phyloP scores from a whole-genome alignment of 2,113 vertebrate genomes.

The Neoarius graeffei region DNA sequence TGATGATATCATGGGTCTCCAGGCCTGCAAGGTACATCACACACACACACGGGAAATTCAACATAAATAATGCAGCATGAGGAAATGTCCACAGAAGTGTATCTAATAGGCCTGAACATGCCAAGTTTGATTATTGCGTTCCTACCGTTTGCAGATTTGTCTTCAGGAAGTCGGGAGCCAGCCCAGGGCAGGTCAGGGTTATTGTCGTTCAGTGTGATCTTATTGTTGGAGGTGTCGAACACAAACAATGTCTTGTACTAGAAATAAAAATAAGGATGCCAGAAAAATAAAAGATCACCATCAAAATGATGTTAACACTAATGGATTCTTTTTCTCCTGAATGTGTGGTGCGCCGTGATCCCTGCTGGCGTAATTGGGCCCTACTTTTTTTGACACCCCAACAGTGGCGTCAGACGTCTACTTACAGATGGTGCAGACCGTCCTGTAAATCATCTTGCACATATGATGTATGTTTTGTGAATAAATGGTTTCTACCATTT shows the following conservation, averaged over 20 bases:
- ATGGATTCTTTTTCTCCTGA: no score
- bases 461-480: no score
- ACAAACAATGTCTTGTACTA: slow-evolving; percentile 79
- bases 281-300: not conserved
- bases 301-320: no score
- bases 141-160: slow-evolving; percentile 65
- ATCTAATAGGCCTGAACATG: not conserved
- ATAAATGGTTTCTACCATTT: no score
- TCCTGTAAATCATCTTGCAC: no score
- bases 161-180: slow-evolving; percentile 73
- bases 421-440: no score
- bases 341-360: no score
- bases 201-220: rapidly evolving
- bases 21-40: slow-evolving; percentile 64
- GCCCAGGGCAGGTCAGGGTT: slow-evolving; percentile 79
- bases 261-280: not conserved
- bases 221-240: slow-evolving; percentile 77
- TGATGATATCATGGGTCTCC: slow-evolving; percentile 73
- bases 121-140: not conserved
- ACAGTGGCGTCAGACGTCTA: no score
- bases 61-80: not conserved
- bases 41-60: not conserved
- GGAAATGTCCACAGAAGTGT: not conserved
- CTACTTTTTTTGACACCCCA: no score
- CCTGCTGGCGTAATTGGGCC: no score